phyloP scores from a whole-genome alignment of 2,797 vertebrate genomes.

The Acipenser ruthenus region DNA sequence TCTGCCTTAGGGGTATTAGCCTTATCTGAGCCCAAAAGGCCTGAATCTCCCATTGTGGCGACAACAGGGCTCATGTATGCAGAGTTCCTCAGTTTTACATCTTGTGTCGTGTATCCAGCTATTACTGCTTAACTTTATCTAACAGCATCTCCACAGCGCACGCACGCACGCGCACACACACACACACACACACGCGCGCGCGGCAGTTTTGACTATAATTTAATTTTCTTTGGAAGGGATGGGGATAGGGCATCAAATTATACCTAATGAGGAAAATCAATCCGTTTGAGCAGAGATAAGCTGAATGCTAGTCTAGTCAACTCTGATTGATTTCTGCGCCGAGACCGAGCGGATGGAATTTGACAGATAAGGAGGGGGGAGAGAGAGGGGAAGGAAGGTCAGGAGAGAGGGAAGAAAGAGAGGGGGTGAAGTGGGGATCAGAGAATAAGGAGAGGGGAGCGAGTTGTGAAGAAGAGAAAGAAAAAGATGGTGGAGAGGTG shows the following conservation, averaged over 20 bases:
- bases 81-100: constrained; percentile 31
- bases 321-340: constrained; percentile 85
- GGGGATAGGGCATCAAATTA: constrained; percentile 92
- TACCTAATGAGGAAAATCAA: constrained; percentile 98
- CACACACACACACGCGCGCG: constrained; percentile 30
- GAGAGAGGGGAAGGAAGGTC: constrained; percentile 23
- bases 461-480: constrained; percentile 8
- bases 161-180: constrained; percentile 32
- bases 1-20: too few species aligned
- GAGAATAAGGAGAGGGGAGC: constrained; percentile 13
- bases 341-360: constrained; percentile 72
- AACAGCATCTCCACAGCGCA: constrained; percentile 18
- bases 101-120: constrained; percentile 35
- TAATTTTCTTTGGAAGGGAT: constrained; percentile 86
- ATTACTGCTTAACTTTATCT: constrained; percentile 49
- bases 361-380: constrained; percentile 64
- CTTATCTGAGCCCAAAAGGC: neutral
- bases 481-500: neutral
- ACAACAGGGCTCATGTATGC: constrained; percentile 10
- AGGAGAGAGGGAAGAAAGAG: constrained; percentile 3
- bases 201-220: constrained; percentile 72
- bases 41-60: too few species aligned
- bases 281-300: constrained; percentile 92
- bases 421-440: neutral
- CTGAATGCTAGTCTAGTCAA: constrained; percentile 77